phyloP scores from a whole-genome alignment of 2,888 invertebrate genomes.

The Xestia ashworthii region DNA sequence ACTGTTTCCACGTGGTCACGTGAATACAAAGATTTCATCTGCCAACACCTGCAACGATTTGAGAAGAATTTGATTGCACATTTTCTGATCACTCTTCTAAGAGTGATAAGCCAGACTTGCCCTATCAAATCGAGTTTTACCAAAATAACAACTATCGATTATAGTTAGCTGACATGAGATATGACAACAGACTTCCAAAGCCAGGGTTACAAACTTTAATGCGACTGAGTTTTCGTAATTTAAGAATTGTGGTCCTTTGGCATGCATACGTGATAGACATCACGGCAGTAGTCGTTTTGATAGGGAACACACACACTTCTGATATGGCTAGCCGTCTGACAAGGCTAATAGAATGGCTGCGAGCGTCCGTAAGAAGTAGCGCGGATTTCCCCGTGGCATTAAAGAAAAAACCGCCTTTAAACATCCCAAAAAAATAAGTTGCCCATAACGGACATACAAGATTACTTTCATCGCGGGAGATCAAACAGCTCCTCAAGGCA shows the following conservation, averaged over 20 bases:
- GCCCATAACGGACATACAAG: conserved; percentile 7
- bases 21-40: background rate
- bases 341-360: background rate
- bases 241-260: background rate
- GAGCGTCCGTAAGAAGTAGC: background rate
- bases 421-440: conserved; percentile 1
- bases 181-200: background rate
- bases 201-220: background rate
- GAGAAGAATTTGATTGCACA: background rate
- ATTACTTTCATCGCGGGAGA: conserved; percentile 32
- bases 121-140: background rate
- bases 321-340: background rate
- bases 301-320: background rate
- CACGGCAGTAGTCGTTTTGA: background rate
- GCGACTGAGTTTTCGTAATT: background rate
- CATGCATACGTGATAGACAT: background rate
- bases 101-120: background rate
- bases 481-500: conserved; percentile 14
- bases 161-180: background rate
- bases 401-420: background rate
- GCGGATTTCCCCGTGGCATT: background rate
- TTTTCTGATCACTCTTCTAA: background rate
- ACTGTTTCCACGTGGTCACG: background rate
- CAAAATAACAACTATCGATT: conserved; percentile 14
- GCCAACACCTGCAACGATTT: background rate